Percentiles rank a stretch among this genome's conserved stretches.
phyloP scores from a whole-genome alignment of 2,888 invertebrate species.

The Drosophila lutescens region DNA sequence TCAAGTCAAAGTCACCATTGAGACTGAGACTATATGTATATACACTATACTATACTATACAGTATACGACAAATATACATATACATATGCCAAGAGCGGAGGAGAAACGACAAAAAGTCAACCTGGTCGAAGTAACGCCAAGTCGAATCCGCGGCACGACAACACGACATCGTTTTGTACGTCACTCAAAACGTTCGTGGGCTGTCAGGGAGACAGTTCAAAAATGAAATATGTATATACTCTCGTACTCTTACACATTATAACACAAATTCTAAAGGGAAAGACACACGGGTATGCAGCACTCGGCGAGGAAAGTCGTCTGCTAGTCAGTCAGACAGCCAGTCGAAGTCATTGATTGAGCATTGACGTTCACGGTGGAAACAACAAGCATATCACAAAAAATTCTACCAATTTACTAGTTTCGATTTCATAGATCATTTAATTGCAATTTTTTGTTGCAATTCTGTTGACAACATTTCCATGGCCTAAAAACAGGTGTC shows the following conservation, averaged over 20 bases:
- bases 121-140: conserved; percentile 53
- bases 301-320: conserved; percentile 11
- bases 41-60: conserved; percentile 1
- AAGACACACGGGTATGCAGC: conserved; percentile 42
- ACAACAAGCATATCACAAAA: conserved; percentile 5
- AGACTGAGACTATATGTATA: background rate
- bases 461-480: background rate
- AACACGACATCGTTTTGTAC: conserved; percentile 83
- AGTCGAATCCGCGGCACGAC: conserved; percentile 62
- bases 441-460: background rate
- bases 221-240: conserved; percentile 72
- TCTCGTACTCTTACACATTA: conserved; percentile 32
- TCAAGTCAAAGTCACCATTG: conserved; percentile 63
- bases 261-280: conserved; percentile 67
- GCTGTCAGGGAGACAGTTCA: conserved; percentile 77
- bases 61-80: background rate
- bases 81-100: conserved; percentile 43
- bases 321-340: conserved; percentile 29
- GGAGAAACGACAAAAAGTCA: conserved; percentile 68
- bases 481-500: background rate
- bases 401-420: background rate
- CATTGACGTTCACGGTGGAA: conserved; percentile 32
- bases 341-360: conserved; percentile 49
- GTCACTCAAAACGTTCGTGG: conserved; percentile 79
- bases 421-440: background rate